A percentile compares a stretch with the other conserved stretches of the same genome.
These are phyloP conservation scores for Megaceryle maxima DNA, from an alignment of 2,113 vertebrate species.

Conservation along the genomic window DNA sequence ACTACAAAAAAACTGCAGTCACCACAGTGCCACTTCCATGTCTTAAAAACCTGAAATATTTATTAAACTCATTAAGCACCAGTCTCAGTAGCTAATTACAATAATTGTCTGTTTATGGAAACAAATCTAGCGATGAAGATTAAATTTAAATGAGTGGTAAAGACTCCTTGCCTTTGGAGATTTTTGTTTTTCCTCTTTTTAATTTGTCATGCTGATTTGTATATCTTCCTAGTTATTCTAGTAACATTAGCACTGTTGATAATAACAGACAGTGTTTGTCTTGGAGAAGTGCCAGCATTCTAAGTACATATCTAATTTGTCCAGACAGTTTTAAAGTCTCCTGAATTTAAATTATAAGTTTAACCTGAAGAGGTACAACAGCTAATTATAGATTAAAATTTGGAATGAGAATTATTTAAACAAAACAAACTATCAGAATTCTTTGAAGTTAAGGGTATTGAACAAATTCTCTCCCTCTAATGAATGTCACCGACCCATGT, in stretches of 20 bases:
- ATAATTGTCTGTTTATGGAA: conserved; percentile 47
- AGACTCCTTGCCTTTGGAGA: conserved; percentile 22
- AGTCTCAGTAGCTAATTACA: conserved; percentile 64
- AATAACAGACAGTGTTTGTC: conserved; percentile 54
- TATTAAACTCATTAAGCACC: conserved; percentile 60
- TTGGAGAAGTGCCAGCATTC: conserved; percentile 49
- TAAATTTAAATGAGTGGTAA: conserved; percentile 56
- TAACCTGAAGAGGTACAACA: conserved; percentile 24
- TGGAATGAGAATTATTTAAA: neutral
- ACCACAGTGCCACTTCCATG: conserved; percentile 8
- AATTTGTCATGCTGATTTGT: conserved; percentile 68
- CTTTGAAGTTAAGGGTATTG: neutral
- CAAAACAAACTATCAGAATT: neutral
- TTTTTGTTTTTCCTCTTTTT: conserved; percentile 58
- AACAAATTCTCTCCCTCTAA: neutral
- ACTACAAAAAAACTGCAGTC: conserved; percentile 24
- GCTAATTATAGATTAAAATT: conserved; percentile 27
- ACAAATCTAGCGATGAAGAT: conserved; percentile 56
- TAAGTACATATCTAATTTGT: conserved; percentile 58
- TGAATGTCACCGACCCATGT: neutral
- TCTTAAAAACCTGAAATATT: conserved; percentile 50
- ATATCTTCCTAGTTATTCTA: conserved; percentile 50
- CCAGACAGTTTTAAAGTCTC: conserved; percentile 55
- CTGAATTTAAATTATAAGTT: conserved; percentile 51
- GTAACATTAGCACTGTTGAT: conserved; percentile 55